These are phyloP conservation scores for Psophia crepitans DNA, from an alignment of 2,113 vertebrate genomes.

Conservation along the genomic window DNA sequence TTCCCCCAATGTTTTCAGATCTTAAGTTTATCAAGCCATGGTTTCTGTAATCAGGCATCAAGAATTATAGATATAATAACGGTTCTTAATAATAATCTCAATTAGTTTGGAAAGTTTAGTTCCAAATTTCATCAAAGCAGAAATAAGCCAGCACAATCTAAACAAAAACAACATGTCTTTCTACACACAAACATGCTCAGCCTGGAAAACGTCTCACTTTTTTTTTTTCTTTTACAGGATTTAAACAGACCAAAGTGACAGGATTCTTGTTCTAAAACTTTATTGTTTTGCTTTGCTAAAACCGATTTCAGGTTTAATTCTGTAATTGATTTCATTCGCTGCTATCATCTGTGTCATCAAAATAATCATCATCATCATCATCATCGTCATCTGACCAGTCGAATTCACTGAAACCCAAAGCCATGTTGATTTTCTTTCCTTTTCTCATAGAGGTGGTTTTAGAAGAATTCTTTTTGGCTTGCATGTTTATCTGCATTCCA, in stretches of 20 bases:
- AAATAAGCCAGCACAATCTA: conserved; percentile 49
- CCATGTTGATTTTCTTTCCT: conserved; percentile 92
- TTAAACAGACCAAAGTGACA: conserved; percentile 72
- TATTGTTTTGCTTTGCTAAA: conserved; percentile 54
- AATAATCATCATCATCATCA: conserved; percentile 67
- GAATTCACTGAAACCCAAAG: conserved; percentile 86
- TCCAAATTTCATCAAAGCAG: conserved; percentile 63
- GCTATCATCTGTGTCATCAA: conserved; percentile 75
- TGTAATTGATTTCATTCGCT: conserved; percentile 75
- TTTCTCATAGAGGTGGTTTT: conserved; percentile 88
- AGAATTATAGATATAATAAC: conserved; percentile 34
- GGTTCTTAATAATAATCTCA: conserved; percentile 45
- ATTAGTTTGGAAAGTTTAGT: conserved; percentile 47
- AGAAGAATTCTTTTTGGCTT: conserved; percentile 91
- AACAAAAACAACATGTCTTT: conserved; percentile 46
- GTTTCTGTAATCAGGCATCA: conserved; percentile 76
- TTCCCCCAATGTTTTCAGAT: conserved; percentile 31
- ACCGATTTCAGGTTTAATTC: conserved; percentile 39
- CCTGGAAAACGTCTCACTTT: conserved; percentile 31
- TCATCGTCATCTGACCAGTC: conserved; percentile 84
- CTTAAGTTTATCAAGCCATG: conserved; percentile 36
- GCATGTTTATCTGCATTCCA: conserved; percentile 92
- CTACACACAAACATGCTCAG: conserved; percentile 50
- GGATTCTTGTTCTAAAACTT: conserved; percentile 60
- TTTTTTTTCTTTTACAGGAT: conserved; percentile 56